Evolutionary conservation across 2,888 invertebrate genomes (phyloP), one percentile per base, ranked within the genome.

Genomic region (Oconnorella tubifera): DNA sequence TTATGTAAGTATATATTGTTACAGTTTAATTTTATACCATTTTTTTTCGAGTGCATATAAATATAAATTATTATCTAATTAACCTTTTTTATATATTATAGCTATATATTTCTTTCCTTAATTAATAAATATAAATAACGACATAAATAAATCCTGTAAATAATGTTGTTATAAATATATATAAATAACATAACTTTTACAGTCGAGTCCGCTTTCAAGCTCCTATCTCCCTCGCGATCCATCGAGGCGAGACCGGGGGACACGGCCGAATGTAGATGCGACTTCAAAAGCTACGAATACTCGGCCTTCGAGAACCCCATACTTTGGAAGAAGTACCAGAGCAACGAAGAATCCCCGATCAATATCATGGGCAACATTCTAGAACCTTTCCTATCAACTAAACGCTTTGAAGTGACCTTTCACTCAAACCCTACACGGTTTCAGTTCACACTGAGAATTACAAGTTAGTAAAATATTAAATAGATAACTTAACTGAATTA

Each of bases 291-390:
- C 14, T 6, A 23, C 10, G 53, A 51, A 19, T 51, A 19, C 25
- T 51, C 53, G 14, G 25, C 25, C 23, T 51, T 51, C 25, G 53
- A 51, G 53, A 51, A 51, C 53, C 53, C 53, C 23, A 51, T 51
- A 19, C 53, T 51, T 19, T 51, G 53, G 53, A 10, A 4, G 14
- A 51, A 51, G 53, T 25, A 19, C 14, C 53, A 51, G 53, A 10
- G 25, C 25, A 19, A 49, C 31, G 63, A 63, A n/a, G 63, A 63
- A n/a, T 31, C 57, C 1, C 25, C 50, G 14, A 56, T 65, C 27
- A 65, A 65, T 40, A 56, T 56, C 56, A 62, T 62, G 65, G 65
- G 65, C 2, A 65, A 65, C 62, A 65, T 65, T 14, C 65, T 65
- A 14, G 33, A 61, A 19, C 65, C 65, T 6, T 62, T 65, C 33